These are phyloP conservation scores for Halocaridina rubra DNA, from an alignment of 2,888 invertebrate genomes.

Conservation along the genomic window DNA sequence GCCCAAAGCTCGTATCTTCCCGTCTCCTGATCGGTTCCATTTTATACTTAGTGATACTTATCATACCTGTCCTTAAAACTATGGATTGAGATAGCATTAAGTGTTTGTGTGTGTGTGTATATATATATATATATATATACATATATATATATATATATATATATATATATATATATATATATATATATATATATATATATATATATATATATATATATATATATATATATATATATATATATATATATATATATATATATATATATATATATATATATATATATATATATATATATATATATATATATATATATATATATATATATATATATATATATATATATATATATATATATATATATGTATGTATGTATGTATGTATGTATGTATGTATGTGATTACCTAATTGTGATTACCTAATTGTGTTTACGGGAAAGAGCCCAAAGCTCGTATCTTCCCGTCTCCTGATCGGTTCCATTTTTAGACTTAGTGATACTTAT, in stretches of 20 bases:
- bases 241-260: conserved; percentile 16
- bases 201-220: conserved; percentile 16
- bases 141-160: conserved; percentile 23
- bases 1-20: too few relatives aligned
- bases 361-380: conserved; percentile 1
- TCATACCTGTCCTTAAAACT: too few relatives aligned
- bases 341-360: conserved; percentile 21
- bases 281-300: conserved; percentile 21
- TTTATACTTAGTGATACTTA: too few relatives aligned
- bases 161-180: conserved; percentile 13
- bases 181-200: conserved; percentile 16
- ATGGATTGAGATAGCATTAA: too few relatives aligned
- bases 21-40: too few relatives aligned
- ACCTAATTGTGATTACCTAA: too few relatives aligned
- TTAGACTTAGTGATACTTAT: too few relatives aligned
- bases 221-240: conserved; percentile 17
- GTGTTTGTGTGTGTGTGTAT: too few relatives aligned
- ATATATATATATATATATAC: conserved; percentile 23
- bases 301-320: conserved; percentile 17
- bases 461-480: too few relatives aligned
- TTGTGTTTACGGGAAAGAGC: too few relatives aligned
- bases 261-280: conserved; percentile 22
- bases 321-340: conserved; percentile 28
- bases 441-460: too few relatives aligned
- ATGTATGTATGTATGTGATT: too few relatives aligned